A percentile compares a stretch with the other conserved stretches of the same genome.
phyloP scores from a whole-genome alignment of 2,113 vertebrate species.

The Corydoras maculifer region DNA sequence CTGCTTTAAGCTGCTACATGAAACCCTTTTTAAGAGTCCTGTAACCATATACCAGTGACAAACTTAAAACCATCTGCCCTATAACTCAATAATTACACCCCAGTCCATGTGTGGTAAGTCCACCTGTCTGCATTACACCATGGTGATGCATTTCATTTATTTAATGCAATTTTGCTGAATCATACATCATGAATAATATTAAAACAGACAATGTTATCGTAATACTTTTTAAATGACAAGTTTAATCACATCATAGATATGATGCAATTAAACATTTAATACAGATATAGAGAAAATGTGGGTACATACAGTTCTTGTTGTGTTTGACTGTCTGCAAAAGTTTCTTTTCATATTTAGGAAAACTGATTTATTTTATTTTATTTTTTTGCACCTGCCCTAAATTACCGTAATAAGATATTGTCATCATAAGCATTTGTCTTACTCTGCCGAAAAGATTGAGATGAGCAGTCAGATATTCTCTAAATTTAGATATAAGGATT shows the following conservation, averaged over 20 bases:
- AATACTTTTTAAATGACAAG: no score
- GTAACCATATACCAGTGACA: no score
- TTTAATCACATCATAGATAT: no score
- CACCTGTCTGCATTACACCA: neutral
- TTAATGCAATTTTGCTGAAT: neutral
- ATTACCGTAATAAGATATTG: no score
- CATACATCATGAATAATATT: no score
- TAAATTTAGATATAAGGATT: slow-evolving; percentile 21
- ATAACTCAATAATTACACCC: slow-evolving; percentile 5
- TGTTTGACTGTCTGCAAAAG: neutral
- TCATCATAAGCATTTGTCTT: no score
- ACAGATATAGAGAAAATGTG: no score
- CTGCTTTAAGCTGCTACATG: neutral
- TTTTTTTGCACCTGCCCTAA: neutral
- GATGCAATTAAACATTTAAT: no score
- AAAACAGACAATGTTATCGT: no score
- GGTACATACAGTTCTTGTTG: neutral
- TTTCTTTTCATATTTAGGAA: neutral
- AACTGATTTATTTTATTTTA: neutral
- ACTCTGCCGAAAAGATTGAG: no score
- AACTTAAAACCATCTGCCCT: neutral
- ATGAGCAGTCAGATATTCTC: slow-evolving; percentile 13
- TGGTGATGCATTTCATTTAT: neutral
- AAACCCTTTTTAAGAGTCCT: no score
- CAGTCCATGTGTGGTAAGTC: neutral